A percentile compares a stretch with the other conserved stretches of the same genome.
Conservation (phyloP, 2,797 vertebrate species). For the Pseudochirops corinnae region DNA sequence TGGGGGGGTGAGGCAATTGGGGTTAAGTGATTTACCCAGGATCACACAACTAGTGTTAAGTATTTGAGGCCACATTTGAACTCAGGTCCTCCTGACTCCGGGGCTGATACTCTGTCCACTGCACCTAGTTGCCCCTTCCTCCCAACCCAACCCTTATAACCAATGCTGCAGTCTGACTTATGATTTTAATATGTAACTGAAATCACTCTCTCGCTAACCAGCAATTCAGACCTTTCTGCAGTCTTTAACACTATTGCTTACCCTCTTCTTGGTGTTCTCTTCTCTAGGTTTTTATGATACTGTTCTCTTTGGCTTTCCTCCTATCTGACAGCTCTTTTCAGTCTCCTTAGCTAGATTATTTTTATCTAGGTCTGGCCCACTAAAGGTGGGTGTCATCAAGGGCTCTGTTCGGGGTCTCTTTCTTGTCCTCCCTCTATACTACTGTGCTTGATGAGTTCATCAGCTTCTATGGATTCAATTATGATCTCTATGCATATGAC, state of each 20-base stretch:
- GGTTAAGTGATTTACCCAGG: too few species aligned
- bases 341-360: background rate
- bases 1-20: too few species aligned
- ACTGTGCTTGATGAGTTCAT: background rate
- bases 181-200: background rate
- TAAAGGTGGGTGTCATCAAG: background rate
- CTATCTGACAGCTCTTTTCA: background rate
- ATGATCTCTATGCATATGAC: background rate
- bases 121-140: too few species aligned
- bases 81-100: too few species aligned
- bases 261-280: background rate
- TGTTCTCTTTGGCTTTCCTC: background rate
- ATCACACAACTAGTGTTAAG: too few species aligned
- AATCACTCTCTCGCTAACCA: background rate
- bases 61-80: too few species aligned
- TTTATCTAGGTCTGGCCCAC: background rate
- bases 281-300: background rate
- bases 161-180: background rate
- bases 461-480: background rate
- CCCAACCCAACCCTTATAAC: background rate
- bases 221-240: background rate
- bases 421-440: background rate
- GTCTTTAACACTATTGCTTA: background rate
- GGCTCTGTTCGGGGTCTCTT: background rate
- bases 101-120: too few species aligned